Percentiles rank a stretch among this genome's conserved stretches.
Conservation (phyloP, 2,888 invertebrate species). For the Euzophera pinguis region DNA sequence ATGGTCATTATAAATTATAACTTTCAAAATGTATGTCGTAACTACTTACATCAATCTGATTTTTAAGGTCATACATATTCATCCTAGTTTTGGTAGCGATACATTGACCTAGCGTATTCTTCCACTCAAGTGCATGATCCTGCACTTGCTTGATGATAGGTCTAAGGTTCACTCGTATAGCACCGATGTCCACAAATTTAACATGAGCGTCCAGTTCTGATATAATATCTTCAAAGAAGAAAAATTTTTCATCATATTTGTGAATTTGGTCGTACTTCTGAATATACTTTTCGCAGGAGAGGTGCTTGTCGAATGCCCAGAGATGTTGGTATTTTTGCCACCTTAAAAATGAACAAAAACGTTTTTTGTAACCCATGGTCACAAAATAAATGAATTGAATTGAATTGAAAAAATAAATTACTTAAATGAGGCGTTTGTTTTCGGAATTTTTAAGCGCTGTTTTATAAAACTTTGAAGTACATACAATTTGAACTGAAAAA, state of each 20-base stretch:
- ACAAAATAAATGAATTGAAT: no score
- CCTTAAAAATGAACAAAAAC: slow-evolving; percentile 43
- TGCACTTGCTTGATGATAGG: slow-evolving; percentile 83
- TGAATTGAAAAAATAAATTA: no score
- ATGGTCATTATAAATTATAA: no score
- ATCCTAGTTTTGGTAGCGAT: slow-evolving; percentile 83
- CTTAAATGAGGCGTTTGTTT: no score
- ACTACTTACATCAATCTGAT: slow-evolving; percentile 82
- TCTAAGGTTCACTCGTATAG: slow-evolving; percentile 85
- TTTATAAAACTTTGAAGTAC: no score
- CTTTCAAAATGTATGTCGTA: not conserved
- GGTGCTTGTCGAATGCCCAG: slow-evolving; percentile 87
- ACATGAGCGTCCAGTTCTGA: slow-evolving; percentile 81
- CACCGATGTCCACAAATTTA: slow-evolving; percentile 82
- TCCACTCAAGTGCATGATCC: slow-evolving; percentile 90
- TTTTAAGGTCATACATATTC: slow-evolving; percentile 84
- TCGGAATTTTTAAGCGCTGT: no score
- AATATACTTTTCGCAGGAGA: slow-evolving; percentile 89
- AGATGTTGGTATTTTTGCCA: slow-evolving; percentile 88
- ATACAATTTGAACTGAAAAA: no score
- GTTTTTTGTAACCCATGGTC: no score
- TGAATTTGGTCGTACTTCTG: slow-evolving; percentile 73
- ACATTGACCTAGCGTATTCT: slow-evolving; percentile 84
- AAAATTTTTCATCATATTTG: slow-evolving; percentile 90
- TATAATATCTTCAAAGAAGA: slow-evolving; percentile 89